Percentiles rank a stretch among this genome's conserved stretches.
phyloP scores from a whole-genome alignment of 2,888 invertebrate genomes.

The Ophioninae sp. region DNA sequence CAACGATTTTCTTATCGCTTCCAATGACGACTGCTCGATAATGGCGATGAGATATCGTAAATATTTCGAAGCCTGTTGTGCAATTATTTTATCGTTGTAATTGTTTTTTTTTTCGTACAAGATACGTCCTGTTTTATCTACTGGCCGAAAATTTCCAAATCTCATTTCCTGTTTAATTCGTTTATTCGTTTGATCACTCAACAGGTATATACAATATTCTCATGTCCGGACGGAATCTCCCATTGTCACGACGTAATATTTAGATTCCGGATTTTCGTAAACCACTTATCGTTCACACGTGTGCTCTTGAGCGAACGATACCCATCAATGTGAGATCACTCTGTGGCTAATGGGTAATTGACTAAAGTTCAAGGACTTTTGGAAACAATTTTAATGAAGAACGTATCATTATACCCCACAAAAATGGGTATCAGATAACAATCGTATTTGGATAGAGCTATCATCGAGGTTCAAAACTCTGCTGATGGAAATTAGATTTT shows the following conservation, averaged over 20 bases:
- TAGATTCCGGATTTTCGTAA: neutral
- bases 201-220: neutral
- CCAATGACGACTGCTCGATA: neutral
- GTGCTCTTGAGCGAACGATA: neutral
- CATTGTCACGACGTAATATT: neutral
- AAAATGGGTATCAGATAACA: neutral
- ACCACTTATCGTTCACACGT: neutral
- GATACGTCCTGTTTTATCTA: neutral
- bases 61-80: neutral
- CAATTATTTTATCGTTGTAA: neutral
- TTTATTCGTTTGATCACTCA: neutral
- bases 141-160: neutral
- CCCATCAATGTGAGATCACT: neutral
- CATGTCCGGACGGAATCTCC: neutral
- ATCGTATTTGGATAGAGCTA: neutral
- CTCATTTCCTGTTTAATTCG: constrained; percentile 5
- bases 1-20: neutral
- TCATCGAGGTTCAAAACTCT: neutral
- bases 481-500: neutral
- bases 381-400: neutral
- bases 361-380: neutral
- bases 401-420: neutral
- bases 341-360: neutral
- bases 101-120: neutral
- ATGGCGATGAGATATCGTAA: neutral